Percentiles rank a stretch among this genome's conserved stretches.
Conservation (phyloP, 2,888 invertebrate species). For the Mellilla xanthometata region DNA sequence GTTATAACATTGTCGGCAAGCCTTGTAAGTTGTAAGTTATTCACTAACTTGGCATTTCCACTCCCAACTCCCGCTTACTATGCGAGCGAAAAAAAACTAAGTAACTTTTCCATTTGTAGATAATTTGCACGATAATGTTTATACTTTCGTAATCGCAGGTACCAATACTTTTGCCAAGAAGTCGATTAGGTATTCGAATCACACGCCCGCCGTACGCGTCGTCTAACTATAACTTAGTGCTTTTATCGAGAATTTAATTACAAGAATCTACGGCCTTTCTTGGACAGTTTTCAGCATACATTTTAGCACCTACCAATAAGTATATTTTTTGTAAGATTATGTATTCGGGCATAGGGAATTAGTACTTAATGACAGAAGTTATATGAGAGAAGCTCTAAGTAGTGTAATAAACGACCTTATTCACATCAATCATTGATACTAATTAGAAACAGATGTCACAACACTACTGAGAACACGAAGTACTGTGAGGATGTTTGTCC, state of each 20-base stretch:
- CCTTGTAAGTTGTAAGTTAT: too few species aligned
- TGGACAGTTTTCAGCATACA: too few species aligned
- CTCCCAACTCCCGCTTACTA: too few species aligned
- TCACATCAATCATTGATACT: conserved; percentile 10
- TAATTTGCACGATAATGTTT: conserved; percentile 1
- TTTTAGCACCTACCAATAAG: too few species aligned
- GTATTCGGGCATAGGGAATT: too few species aligned
- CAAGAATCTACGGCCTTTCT: conserved; percentile 41
- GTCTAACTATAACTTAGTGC: conserved; percentile 46
- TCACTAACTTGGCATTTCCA: too few species aligned
- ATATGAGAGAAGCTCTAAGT: not conserved
- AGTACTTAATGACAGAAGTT: too few species aligned
- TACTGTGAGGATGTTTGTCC: too few species aligned
- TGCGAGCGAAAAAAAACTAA: not conserved
- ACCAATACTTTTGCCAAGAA: conserved; percentile 6
- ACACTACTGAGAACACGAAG: not conserved
- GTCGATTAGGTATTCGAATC: conserved; percentile 63
- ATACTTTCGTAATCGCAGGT: conserved; percentile 15
- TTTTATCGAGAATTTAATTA: conserved; percentile 54
- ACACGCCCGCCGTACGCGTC: conserved; percentile 46
- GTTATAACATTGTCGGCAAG: too few species aligned
- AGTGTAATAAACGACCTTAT: conserved; percentile 13
- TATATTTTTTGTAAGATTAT: too few species aligned
- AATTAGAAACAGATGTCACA: conserved; percentile 22
- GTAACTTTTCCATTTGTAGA: not conserved